These are phyloP conservation scores for Acromyrmex heyeri DNA, from an alignment of 1,140 invertebrate genomes.

Conservation along the genomic window DNA sequence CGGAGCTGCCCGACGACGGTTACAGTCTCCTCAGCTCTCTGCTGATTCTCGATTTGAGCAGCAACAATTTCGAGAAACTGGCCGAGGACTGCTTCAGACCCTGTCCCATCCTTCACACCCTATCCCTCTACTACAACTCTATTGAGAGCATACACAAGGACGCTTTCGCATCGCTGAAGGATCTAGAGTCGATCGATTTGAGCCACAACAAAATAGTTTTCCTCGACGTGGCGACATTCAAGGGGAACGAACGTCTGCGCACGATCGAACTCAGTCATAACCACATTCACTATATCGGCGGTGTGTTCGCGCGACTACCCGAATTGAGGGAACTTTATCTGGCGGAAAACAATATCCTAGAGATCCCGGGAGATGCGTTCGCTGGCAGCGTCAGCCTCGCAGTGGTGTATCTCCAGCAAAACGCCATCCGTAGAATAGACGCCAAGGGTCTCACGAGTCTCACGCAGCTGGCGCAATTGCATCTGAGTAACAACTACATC, in stretches of 20 bases:
- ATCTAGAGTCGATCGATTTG: constrained; percentile 94
- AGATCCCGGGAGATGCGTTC: constrained; percentile 94
- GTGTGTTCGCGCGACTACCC: constrained; percentile 92
- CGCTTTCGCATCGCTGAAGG: constrained; percentile 91
- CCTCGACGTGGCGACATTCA: constrained; percentile 91
- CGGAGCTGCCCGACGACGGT: constrained; percentile 90
- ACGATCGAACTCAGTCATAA: constrained; percentile 96
- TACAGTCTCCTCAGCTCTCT: constrained; percentile 91
- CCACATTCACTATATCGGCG: constrained; percentile 94
- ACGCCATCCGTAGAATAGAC: constrained; percentile 93
- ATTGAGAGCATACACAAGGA: constrained; percentile 92
- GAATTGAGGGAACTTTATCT: constrained; percentile 94
- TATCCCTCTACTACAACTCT: constrained; percentile 94
- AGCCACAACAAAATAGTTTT: constrained; percentile 95
- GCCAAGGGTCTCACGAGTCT: constrained; percentile 91
- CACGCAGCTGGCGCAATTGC: constrained; percentile 92
- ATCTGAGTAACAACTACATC: constrained; percentile 95
- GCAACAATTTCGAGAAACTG: constrained; percentile 93
- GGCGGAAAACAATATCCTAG: constrained; percentile 96
- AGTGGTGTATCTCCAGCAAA: constrained; percentile 95
- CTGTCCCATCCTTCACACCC: constrained; percentile 92
- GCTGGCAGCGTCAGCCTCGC: constrained; percentile 91
- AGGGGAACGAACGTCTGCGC: constrained; percentile 90
- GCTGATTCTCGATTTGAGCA: constrained; percentile 93
- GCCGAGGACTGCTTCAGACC: constrained; percentile 92